A percentile compares a stretch with the other conserved stretches of the same genome.
Conservation (phyloP, 1,140 invertebrate species). For the Philotrypesis tridentata region DNA sequence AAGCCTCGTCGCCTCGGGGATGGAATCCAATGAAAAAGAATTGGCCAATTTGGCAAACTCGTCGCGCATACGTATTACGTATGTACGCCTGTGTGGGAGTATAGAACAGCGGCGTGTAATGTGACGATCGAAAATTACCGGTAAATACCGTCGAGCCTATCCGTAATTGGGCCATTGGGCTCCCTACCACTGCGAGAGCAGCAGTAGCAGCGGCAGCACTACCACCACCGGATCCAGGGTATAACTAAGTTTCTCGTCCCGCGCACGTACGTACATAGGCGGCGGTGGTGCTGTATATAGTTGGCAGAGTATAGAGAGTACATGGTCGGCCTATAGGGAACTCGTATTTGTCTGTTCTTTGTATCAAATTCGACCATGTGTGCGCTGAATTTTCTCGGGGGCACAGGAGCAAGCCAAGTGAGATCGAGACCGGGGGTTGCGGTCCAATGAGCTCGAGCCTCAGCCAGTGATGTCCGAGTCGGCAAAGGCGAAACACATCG, state of each 20-base stretch:
- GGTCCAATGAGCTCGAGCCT: conserved; percentile 34
- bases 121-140: neutral
- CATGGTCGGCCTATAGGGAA: conserved; percentile 9
- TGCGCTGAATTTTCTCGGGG: conserved; percentile 44
- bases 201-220: neutral
- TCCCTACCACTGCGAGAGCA: neutral
- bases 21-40: neutral
- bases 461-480: conserved; percentile 44
- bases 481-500: conserved; percentile 14
- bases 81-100: too few relatives aligned
- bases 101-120: neutral
- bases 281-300: neutral
- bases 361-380: conserved; percentile 49
- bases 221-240: neutral
- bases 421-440: conserved; percentile 26
- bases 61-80: too few relatives aligned
- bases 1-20: too few relatives aligned
- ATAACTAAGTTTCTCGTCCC: conserved; percentile 32
- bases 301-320: neutral
- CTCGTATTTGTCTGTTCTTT: conserved; percentile 43
- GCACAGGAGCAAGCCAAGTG: neutral
- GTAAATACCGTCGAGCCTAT: neutral
- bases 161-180: conserved; percentile 25
- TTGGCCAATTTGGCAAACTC: neutral
- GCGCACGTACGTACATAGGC: neutral